phyloP scores from a whole-genome alignment of 1,140 invertebrate genomes.

The Zaprionus davidi region DNA sequence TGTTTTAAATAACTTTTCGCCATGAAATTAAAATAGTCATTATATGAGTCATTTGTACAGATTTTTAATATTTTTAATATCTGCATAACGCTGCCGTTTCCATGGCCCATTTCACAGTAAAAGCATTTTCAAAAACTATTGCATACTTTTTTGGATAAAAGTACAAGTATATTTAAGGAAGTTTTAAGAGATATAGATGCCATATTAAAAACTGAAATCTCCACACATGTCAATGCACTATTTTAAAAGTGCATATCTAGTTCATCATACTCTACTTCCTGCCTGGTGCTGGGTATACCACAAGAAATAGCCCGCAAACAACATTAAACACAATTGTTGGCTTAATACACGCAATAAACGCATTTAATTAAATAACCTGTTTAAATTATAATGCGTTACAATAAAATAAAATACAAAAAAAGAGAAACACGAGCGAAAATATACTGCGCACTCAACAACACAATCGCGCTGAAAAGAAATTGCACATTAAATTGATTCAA shows the following conservation, averaged over 20 bases:
- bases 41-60: no score
- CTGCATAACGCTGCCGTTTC: no score
- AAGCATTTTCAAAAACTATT: neutral
- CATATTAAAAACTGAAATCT: neutral
- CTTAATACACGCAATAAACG: slow-evolving; percentile 46
- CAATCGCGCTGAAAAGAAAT: slow-evolving; percentile 21
- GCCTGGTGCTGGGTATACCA: neutral
- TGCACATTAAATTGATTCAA: slow-evolving; percentile 71
- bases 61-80: no score
- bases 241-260: no score
- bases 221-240: no score
- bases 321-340: slow-evolving; percentile 42
- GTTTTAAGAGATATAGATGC: neutral
- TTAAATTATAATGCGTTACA: slow-evolving; percentile 59
- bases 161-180: no score
- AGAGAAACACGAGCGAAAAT: neutral
- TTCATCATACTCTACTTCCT: neutral
- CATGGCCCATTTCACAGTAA: no score
- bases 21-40: no score
- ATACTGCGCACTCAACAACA: neutral
- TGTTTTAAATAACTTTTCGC: neutral
- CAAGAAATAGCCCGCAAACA: slow-evolving; percentile 15
- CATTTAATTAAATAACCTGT: slow-evolving; percentile 78
- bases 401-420: slow-evolving; percentile 45
- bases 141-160: neutral